Evolutionary conservation across 2,113 vertebrate species (phyloP).

Genomic region (Alethe castanea): DNA sequence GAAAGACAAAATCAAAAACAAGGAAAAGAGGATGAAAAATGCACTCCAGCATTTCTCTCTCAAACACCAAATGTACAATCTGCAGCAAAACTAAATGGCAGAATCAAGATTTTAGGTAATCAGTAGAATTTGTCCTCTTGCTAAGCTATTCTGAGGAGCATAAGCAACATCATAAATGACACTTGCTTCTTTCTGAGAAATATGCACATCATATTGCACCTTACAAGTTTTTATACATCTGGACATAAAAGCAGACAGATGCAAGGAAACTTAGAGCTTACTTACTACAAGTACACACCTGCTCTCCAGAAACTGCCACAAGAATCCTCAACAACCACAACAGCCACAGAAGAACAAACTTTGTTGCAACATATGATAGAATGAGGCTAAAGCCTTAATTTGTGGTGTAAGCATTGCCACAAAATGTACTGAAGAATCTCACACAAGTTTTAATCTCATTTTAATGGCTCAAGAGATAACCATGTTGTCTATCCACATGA

Average conservation of each 20-base stretch:
- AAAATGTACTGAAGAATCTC: neutral
- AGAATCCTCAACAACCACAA: neutral
- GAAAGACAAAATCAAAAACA: conserved; percentile 12
- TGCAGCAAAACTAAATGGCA: conserved; percentile 12
- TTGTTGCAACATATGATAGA: neutral
- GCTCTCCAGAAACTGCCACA: neutral
- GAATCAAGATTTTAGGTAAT: neutral
- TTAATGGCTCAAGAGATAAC: neutral
- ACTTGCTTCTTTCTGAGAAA: neutral
- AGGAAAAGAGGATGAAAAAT: neutral
- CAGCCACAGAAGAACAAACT: neutral
- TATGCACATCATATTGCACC: neutral
- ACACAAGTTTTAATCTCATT: neutral
- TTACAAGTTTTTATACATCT: neutral
- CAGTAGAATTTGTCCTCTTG: neutral
- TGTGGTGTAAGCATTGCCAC: neutral
- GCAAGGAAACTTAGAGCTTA: neutral
- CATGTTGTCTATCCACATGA: neutral
- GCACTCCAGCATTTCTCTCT: conserved; percentile 9
- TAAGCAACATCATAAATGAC: neutral
- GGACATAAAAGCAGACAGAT: neutral
- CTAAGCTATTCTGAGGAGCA: neutral
- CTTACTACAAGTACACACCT: neutral
- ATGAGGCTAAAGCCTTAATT: neutral
- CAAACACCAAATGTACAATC: neutral